Percentiles rank a stretch among this genome's conserved stretches.
Evolutionary conservation across 2,797 vertebrate species (phyloP).

Genomic region (Mormyrops attenuatus): DNA sequence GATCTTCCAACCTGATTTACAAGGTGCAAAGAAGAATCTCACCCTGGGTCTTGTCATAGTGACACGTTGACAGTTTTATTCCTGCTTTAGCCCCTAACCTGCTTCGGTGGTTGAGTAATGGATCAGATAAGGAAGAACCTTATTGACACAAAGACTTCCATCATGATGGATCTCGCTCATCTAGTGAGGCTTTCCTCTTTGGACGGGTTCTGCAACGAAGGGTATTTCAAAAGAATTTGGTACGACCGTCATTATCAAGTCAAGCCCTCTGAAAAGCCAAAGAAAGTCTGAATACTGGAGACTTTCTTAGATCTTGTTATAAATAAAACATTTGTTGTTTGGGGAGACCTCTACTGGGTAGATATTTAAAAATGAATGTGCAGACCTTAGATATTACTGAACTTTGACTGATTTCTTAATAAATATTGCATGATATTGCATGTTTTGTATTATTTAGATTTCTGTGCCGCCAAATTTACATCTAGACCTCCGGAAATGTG

Average conservation of each 20-base stretch:
- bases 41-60: not conserved
- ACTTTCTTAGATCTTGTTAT: not conserved
- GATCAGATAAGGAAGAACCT: not conserved
- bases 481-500: conserved; percentile 4
- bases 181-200: not conserved
- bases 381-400: not conserved
- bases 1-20: not conserved
- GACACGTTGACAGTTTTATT: not conserved
- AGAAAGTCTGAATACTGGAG: not conserved
- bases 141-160: not conserved
- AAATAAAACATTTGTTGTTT: conserved; percentile 21
- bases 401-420: conserved; percentile 3
- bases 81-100: not conserved
- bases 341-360: not conserved
- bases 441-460: not conserved
- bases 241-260: not conserved
- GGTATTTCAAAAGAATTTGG: conserved; percentile 3
- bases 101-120: too few relatives aligned
- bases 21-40: not conserved
- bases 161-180: not conserved
- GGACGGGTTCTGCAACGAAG: not conserved
- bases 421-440: not conserved
- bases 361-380: conserved; percentile 12
- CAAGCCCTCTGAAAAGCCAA: not conserved
- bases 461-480: not conserved